Percentiles rank a stretch among this genome's conserved stretches.
phyloP scores from a whole-genome alignment of 2,113 vertebrate species.

The Pachypanchax playfairii region DNA sequence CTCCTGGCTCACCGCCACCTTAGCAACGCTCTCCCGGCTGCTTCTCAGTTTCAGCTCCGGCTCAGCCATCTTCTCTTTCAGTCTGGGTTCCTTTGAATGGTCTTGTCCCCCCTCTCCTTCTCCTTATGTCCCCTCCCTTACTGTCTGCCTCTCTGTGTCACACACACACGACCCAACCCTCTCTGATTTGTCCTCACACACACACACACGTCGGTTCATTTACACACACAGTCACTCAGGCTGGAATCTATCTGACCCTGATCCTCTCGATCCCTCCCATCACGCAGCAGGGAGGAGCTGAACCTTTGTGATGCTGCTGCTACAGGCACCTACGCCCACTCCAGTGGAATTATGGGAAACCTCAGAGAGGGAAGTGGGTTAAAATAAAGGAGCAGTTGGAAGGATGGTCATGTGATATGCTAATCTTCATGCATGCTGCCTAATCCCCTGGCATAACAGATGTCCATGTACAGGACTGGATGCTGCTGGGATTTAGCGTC shows the following conservation, averaged over 20 bases:
- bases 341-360: conserved; percentile 49
- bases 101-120: conserved; percentile 28
- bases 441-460: conserved; percentile 58
- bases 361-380: conserved; percentile 36
- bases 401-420: conserved; percentile 47
- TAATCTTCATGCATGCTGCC: conserved; percentile 59
- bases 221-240: conserved; percentile 45
- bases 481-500: conserved; percentile 14
- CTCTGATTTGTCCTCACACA: conserved; percentile 38
- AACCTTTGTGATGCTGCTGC: conserved; percentile 66
- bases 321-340: conserved; percentile 45
- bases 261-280: conserved; percentile 40
- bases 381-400: conserved; percentile 49
- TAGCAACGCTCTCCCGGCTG: conserved; percentile 75
- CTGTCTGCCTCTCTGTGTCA: conserved; percentile 19
- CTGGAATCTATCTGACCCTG: conserved; percentile 62
- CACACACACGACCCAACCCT: conserved; percentile 17
- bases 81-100: conserved; percentile 32
- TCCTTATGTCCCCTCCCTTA: conserved; percentile 45
- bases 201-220: conserved; percentile 31
- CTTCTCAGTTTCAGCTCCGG: conserved; percentile 76
- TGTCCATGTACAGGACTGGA: conserved; percentile 25
- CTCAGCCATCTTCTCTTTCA: conserved; percentile 68
- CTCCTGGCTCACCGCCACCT: conserved; percentile 64
- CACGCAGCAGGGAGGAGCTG: conserved; percentile 60